phyloP scores from a whole-genome alignment of 2,888 invertebrate genomes.

The Epinotia demarniana region DNA sequence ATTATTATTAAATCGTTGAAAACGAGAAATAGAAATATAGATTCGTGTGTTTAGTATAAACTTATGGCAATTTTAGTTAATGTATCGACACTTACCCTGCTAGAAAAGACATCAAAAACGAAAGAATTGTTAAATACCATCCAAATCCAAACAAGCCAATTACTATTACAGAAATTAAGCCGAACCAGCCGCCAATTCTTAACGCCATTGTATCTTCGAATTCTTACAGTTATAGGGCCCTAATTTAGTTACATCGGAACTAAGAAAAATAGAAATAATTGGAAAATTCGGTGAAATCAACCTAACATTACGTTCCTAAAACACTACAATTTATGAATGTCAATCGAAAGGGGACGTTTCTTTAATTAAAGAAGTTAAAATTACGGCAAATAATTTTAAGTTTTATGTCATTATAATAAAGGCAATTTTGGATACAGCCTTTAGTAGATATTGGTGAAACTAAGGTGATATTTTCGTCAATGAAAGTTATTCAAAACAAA shows the following conservation, averaged over 20 bases:
- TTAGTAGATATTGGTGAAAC: background rate
- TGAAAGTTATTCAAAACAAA: slow-evolving; percentile 38
- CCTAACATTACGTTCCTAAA: slow-evolving; percentile 35
- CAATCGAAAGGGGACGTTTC: slow-evolving; percentile 11
- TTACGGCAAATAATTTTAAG: background rate
- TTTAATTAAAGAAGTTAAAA: slow-evolving; percentile 2
- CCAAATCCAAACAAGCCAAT: slow-evolving; percentile 76
- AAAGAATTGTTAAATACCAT: slow-evolving; percentile 70
- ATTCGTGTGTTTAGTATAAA: background rate
- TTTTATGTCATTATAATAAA: background rate
- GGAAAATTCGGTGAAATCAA: slow-evolving; percentile 37
- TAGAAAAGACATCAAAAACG: slow-evolving; percentile 73
- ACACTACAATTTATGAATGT: slow-evolving; percentile 32
- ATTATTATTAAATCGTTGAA: background rate
- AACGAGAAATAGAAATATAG: background rate
- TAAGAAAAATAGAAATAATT: slow-evolving; percentile 36
- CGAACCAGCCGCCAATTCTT: slow-evolving; percentile 72
- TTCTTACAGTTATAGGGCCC: background rate
- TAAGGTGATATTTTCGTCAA: slow-evolving; percentile 2
- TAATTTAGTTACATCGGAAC: slow-evolving; percentile 38
- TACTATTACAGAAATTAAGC: slow-evolving; percentile 71
- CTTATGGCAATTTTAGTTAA: background rate
- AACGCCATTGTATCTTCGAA: slow-evolving; percentile 59
- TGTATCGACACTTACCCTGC: slow-evolving; percentile 67
- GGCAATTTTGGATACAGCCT: background rate